A percentile compares a stretch with the other conserved stretches of the same genome.
phyloP scores from a whole-genome alignment of 30 jellyfish, hydroid and myxozoan species.

The Aurelia sp. region DNA sequence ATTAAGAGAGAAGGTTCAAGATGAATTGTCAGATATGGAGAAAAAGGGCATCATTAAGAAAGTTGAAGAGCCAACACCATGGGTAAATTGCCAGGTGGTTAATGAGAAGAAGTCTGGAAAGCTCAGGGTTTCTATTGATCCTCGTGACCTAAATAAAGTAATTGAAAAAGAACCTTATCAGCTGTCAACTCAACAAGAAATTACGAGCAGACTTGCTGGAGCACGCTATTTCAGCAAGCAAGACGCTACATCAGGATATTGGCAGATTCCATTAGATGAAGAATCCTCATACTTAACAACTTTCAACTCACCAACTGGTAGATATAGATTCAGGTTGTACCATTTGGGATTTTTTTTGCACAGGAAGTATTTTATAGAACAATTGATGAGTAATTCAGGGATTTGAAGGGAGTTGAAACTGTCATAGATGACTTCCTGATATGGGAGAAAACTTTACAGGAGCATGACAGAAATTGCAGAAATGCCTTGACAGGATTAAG shows the following conservation, averaged over 20 bases:
- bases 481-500: conserved; percentile 8
- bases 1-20: conserved; percentile 3
- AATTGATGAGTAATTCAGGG: conserved; percentile 5
- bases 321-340: conserved; percentile 40
- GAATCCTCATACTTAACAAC: conserved; percentile 17
- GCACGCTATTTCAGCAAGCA: conserved; percentile 16
- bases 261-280: conserved; percentile 52
- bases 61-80: conserved; percentile 48
- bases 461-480: background rate
- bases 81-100: conserved; percentile 31
- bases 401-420: conserved; percentile 6
- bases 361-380: conserved; percentile 29
- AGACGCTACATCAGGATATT: conserved; percentile 49
- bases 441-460: conserved; percentile 1
- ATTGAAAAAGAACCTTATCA: conserved; percentile 45
- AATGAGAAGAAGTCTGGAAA: conserved; percentile 5
- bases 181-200: conserved; percentile 44
- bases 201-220: conserved; percentile 46
- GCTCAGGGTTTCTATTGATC: conserved; percentile 51
- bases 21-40: conserved; percentile 15
- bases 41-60: background rate
- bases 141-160: conserved; percentile 31
- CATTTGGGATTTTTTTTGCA: conserved; percentile 32
- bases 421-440: conserved; percentile 13
- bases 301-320: conserved; percentile 55